phyloP scores from a whole-genome alignment of 1,140 invertebrate species.

The Micrasema minimum region DNA sequence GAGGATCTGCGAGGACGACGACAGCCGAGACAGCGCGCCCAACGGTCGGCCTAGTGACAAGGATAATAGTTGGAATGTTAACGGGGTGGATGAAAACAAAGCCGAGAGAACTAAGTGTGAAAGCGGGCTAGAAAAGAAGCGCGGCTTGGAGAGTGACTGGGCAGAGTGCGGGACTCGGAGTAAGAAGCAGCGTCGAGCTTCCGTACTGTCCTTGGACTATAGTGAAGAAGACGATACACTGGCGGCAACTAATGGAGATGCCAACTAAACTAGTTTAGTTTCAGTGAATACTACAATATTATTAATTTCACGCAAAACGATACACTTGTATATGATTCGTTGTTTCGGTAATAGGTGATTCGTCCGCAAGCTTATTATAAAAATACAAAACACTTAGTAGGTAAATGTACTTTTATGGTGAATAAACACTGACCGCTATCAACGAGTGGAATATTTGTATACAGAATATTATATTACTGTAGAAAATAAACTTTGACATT shows the following conservation, averaged over 20 bases:
- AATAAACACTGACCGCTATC: slow-evolving; percentile 25
- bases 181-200: slow-evolving; percentile 74
- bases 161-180: slow-evolving; percentile 61
- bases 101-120: slow-evolving; percentile 56
- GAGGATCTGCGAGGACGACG: slow-evolving; percentile 48
- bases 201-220: slow-evolving; percentile 76
- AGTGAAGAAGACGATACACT: slow-evolving; percentile 73
- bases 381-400: slow-evolving; percentile 19
- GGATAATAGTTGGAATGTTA: slow-evolving; percentile 55
- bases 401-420: slow-evolving; percentile 24
- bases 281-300: not conserved
- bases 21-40: slow-evolving; percentile 45
- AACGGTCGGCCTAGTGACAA: slow-evolving; percentile 51
- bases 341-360: slow-evolving; percentile 32
- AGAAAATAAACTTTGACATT: slow-evolving; percentile 17
- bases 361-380: slow-evolving; percentile 25
- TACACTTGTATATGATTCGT: slow-evolving; percentile 12
- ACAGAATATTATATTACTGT: slow-evolving; percentile 29
- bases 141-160: slow-evolving; percentile 64
- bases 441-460: slow-evolving; percentile 36
- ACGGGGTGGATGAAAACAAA: slow-evolving; percentile 59
- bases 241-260: slow-evolving; percentile 63
- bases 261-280: slow-evolving; percentile 54
- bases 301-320: not conserved
- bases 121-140: slow-evolving; percentile 57